Percentiles rank a stretch among this genome's conserved stretches.
Conservation (phyloP, 2,797 vertebrate genomes). For the Enteromius radiatus region DNA sequence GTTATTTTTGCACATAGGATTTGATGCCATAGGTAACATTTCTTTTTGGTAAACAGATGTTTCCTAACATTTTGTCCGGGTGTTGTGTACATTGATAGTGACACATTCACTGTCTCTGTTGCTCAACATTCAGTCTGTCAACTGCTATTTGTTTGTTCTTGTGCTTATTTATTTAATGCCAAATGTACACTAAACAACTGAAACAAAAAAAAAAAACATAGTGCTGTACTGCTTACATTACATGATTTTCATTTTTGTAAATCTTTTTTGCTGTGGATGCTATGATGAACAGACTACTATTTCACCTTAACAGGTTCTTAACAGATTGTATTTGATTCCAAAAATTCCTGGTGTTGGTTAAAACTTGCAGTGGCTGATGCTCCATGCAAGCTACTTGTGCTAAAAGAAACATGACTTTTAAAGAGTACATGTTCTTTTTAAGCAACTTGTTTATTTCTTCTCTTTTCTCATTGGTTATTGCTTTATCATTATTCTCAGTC, state of each 20-base stretch:
- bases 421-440: background rate
- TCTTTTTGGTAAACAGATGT: conserved; percentile 36
- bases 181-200: background rate
- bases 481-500: conserved; percentile 6
- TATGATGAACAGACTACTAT: background rate
- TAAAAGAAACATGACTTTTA: background rate
- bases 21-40: conserved; percentile 74
- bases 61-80: conserved; percentile 40
- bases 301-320: background rate
- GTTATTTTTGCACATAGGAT: conserved; percentile 66
- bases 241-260: conserved; percentile 2
- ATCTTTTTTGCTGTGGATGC: conserved; percentile 9
- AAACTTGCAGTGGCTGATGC: background rate
- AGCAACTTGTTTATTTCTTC: background rate
- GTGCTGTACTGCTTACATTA: conserved; percentile 21
- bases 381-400: background rate
- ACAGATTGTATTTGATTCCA: background rate
- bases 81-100: conserved; percentile 26
- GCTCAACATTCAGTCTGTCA: conserved; percentile 8
- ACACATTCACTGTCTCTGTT: conserved; percentile 16
- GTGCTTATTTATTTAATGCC: conserved; percentile 17
- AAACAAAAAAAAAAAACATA: background rate
- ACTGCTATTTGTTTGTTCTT: conserved; percentile 23
- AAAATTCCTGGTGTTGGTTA: background rate
- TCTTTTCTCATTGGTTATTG: background rate